phyloP scores from a whole-genome alignment of 1,140 invertebrate genomes.

The Alviniconcha marisindica region DNA sequence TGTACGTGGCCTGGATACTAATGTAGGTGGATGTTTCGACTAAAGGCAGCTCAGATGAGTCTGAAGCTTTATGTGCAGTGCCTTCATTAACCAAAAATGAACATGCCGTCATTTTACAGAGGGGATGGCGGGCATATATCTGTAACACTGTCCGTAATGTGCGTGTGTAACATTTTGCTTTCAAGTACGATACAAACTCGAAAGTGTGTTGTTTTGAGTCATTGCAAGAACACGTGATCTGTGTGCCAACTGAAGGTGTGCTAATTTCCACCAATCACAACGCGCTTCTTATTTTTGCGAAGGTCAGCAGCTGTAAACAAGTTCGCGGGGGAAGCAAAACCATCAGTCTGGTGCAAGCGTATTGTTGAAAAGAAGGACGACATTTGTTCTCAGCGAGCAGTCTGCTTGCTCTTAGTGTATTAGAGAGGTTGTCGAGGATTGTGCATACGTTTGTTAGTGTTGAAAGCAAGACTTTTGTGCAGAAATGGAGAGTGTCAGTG shows the following conservation, averaged over 20 bases:
- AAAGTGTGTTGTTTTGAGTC: conserved; percentile 9
- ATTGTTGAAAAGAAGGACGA: neutral
- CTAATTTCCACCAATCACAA: conserved; percentile 33
- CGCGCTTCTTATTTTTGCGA: neutral
- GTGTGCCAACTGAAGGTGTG: conserved; percentile 6
- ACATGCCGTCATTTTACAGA: too few relatives aligned
- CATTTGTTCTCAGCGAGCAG: neutral
- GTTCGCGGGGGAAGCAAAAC: conserved; percentile 32
- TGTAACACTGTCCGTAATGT: too few relatives aligned
- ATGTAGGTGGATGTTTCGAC: too few relatives aligned
- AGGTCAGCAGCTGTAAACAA: conserved; percentile 41
- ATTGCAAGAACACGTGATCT: neutral
- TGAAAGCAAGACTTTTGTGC: conserved; percentile 23
- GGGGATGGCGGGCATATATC: too few relatives aligned
- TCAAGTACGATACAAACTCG: too few relatives aligned
- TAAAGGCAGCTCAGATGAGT: too few relatives aligned
- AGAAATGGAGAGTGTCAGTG: conserved; percentile 44
- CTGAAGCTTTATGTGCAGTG: too few relatives aligned
- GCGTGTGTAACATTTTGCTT: too few relatives aligned
- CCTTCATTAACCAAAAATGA: too few relatives aligned
- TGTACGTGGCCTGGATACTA: too few relatives aligned
- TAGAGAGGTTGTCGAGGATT: neutral
- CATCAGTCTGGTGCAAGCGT: neutral
- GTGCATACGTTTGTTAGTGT: neutral
- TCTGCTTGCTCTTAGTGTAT: neutral